Base-by-base conservation (phyloP, 2,113 vertebrate species). In the Mellivora capensis region DNA sequence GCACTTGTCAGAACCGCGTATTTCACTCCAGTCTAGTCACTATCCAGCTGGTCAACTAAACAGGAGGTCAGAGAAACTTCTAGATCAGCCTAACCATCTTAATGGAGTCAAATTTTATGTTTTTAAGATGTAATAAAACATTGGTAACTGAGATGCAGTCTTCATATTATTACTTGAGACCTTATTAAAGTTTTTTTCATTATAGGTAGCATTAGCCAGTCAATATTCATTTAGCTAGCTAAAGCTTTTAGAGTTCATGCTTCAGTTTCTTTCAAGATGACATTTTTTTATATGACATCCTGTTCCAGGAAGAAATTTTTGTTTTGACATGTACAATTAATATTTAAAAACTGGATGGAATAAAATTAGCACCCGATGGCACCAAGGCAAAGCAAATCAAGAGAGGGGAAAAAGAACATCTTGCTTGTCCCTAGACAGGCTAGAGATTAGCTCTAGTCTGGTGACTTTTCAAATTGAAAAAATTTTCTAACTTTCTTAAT, bases 291-390 rank as follows among this genome's bases (percentile, higher is more conserved):
- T 94, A 77, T 91, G 74, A 96, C 93, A 98, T 21, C 39, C 34
- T 95, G 52, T 96, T 87, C 37, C 11, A 97, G 89, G 81, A 98
- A 97, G 87, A 98, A 88, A 92, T 92, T 94, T 98, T 98, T 97
- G 95, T 98, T 98, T 98, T 98, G 94, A 97, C 74, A 98, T 11
- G 29, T 76, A 96, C 85, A 98, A 95, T 98, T 97, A 98, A 96
- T 96, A 98, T 97, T 96, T 98, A 93, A 94, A 97, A 97, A 76
- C 80, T 98, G 6, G 8, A 91, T 97, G 21, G 93, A 98, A 98
- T 97, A 88, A 98, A 97, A 97, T 98, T 98, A 97, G 90, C 44
- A 97, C 49, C 39, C 82, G 91, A 91, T 96, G 80, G 54, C 42
- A 97, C 89, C 89, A 96, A 74, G 74, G 86, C 0, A 47, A 96